Evolutionary conservation across 92 coral and sea anemone species (phyloP).

Genomic region (Epizoanthus rinbou): DNA sequence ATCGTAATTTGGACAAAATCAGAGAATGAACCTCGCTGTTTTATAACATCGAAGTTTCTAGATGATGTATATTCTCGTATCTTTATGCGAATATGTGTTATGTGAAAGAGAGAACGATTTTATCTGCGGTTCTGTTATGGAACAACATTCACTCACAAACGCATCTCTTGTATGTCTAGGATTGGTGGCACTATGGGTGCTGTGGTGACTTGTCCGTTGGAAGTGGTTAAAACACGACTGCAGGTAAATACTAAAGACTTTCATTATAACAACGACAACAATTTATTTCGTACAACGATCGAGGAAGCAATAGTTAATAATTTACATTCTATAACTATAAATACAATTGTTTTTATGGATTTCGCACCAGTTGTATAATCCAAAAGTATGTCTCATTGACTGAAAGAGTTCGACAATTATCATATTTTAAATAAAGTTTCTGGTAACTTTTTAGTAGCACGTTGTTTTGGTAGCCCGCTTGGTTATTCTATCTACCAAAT

Average conservation of each 20-base stretch:
- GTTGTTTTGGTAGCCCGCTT: too few relatives aligned
- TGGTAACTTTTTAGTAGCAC: not conserved
- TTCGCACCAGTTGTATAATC: not conserved
- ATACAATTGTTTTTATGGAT: too few relatives aligned
- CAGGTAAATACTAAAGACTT: conserved; percentile 60
- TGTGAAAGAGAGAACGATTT: not conserved
- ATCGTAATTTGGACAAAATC: not conserved
- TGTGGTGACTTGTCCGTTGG: conserved; percentile 88
- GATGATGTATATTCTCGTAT: not conserved
- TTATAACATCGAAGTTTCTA: not conserved
- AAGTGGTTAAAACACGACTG: conserved; percentile 92
- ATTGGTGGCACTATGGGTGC: conserved; percentile 97
- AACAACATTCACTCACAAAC: too few relatives aligned
- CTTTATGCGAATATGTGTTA: not conserved
- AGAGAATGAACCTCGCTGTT: not conserved
- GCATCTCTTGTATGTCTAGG: conserved; percentile 44
- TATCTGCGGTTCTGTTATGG: not conserved
- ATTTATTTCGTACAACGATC: too few relatives aligned
- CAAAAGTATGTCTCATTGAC: not conserved
- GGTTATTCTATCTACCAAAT: too few relatives aligned
- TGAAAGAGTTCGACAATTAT: not conserved
- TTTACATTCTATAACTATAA: too few relatives aligned
- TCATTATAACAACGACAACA: too few relatives aligned
- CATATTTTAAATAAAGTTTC: not conserved
- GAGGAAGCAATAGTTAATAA: too few relatives aligned